A percentile compares a stretch with the other conserved stretches of the same genome.
Conservation (phyloP, 1,140 invertebrate species). For the Lethocerus indicus region DNA sequence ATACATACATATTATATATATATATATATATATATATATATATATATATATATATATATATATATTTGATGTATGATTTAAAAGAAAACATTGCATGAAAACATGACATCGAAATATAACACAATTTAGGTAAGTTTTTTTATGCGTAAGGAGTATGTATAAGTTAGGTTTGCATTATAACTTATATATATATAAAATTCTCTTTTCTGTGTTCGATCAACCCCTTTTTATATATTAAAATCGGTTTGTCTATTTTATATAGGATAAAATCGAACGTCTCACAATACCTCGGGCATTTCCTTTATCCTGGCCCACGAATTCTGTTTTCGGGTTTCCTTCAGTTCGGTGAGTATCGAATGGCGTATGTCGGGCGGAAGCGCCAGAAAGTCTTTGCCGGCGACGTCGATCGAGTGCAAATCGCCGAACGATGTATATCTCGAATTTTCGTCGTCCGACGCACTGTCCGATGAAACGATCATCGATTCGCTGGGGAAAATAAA, state of each 20-base stretch:
- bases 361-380: slow-evolving; percentile 69
- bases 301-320: slow-evolving; percentile 67
- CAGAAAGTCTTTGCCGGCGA: slow-evolving; percentile 60
- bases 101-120: too few species aligned
- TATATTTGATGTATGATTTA: too few species aligned
- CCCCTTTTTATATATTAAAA: not conserved
- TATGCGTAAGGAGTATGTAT: too few species aligned
- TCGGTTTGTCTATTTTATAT: not conserved
- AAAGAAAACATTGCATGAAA: too few species aligned
- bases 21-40: too few species aligned
- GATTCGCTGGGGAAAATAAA: too few species aligned
- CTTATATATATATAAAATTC: too few species aligned
- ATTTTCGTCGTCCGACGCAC: slow-evolving; percentile 10
- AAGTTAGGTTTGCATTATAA: too few species aligned
- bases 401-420: slow-evolving; percentile 64
- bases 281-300: slow-evolving; percentile 53
- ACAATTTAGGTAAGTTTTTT: not conserved
- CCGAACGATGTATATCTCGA: slow-evolving; percentile 16
- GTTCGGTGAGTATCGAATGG: slow-evolving; percentile 80
- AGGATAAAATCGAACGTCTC: not conserved
- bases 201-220: too few species aligned
- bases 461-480: too few species aligned
- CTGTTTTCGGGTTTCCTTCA: slow-evolving; percentile 81
- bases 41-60: too few species aligned
- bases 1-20: too few species aligned